A percentile compares a stretch with the other conserved stretches of the same genome.
Conservation (phyloP, 2,113 vertebrate species). For the Sphaerodactylus townsendi region DNA sequence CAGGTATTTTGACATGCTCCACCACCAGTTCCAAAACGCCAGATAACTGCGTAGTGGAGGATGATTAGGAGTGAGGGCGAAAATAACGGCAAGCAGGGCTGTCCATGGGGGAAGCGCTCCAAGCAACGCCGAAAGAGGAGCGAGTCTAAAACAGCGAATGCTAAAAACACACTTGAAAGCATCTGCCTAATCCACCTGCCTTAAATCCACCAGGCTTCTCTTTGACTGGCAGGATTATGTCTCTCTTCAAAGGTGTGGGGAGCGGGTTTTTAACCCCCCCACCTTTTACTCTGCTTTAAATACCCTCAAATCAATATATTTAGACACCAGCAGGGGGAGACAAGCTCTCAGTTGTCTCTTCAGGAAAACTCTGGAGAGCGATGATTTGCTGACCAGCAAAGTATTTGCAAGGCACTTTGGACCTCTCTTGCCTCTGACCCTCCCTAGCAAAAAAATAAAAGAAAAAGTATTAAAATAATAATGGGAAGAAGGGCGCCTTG, state of each 20-base stretch:
- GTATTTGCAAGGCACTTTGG: neutral
- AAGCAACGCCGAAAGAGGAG: slow-evolving; percentile 35
- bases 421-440: neutral
- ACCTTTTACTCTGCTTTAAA: slow-evolving; percentile 16
- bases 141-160: slow-evolving; percentile 39
- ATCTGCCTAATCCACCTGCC: slow-evolving; percentile 53
- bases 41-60: slow-evolving; percentile 69
- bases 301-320: slow-evolving; percentile 50
- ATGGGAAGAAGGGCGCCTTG: neutral
- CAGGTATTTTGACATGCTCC: slow-evolving; percentile 29
- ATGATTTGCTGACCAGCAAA: slow-evolving; percentile 35
- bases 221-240: slow-evolving; percentile 61
- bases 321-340: slow-evolving; percentile 65
- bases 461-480: neutral
- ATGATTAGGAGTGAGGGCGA: slow-evolving; percentile 49
- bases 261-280: neutral
- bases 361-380: slow-evolving; percentile 15
- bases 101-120: slow-evolving; percentile 39
- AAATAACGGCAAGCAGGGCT: slow-evolving; percentile 33
- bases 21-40: slow-evolving; percentile 40
- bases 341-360: slow-evolving; percentile 46
- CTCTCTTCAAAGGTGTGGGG: slow-evolving; percentile 58
- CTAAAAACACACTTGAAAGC: slow-evolving; percentile 63
- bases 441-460: neutral
- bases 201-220: slow-evolving; percentile 51